phyloP scores from a whole-genome alignment of 2,888 invertebrate species.

The Augochlorella aurata region DNA sequence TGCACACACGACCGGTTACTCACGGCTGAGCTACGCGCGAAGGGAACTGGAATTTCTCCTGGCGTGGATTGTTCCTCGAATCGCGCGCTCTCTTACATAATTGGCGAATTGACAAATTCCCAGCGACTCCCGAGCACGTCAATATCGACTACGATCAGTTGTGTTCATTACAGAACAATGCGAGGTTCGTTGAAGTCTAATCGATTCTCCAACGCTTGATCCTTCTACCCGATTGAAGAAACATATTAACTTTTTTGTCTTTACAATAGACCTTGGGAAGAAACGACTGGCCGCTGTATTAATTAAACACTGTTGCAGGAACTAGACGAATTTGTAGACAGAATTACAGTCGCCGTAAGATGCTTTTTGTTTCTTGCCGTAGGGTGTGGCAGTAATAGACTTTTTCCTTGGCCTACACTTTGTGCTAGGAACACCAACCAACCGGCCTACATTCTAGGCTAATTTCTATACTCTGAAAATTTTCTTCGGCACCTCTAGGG shows the following conservation, averaged over 20 bases:
- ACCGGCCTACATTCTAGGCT: slow-evolving; percentile 1
- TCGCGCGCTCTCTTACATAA: slow-evolving; percentile 25
- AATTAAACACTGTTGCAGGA: not conserved
- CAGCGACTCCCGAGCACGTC: not conserved
- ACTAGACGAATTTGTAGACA: not conserved
- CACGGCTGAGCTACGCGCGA: slow-evolving; percentile 1
- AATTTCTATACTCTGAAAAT: not conserved
- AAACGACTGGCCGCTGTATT: not conserved
- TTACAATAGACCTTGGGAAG: not conserved
- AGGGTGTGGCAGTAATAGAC: slow-evolving; percentile 64
- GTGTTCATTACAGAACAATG: not conserved
- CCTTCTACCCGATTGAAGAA: not conserved
- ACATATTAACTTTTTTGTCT: not conserved
- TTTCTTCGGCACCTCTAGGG: not conserved
- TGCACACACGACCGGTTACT: slow-evolving; percentile 29
- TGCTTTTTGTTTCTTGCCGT: slow-evolving; percentile 48
- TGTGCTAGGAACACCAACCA: slow-evolving; percentile 17
- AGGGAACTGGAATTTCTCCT: slow-evolving; percentile 56
- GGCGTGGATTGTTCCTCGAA: slow-evolving; percentile 39
- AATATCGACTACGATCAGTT: not conserved
- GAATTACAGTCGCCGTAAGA: slow-evolving; percentile 11
- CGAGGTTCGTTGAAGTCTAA: not conserved
- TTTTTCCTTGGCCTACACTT: slow-evolving; percentile 62
- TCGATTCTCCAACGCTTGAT: not conserved
- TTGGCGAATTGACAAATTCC: slow-evolving; percentile 31